Conservation (phyloP, 2,888 invertebrate species). For the Pammene fasciana region DNA sequence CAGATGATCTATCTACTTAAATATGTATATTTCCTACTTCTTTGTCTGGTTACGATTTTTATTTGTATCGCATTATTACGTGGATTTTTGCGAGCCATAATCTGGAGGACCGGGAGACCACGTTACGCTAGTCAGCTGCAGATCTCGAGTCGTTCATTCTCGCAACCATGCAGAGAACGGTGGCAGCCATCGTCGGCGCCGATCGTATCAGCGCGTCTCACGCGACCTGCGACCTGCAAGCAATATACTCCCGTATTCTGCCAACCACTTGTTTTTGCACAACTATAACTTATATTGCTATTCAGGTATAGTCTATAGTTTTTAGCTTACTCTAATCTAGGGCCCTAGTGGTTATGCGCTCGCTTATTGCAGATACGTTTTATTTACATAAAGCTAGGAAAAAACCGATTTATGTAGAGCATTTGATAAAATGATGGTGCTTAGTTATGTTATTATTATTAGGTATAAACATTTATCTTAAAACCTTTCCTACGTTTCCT, state of each 20-base stretch:
- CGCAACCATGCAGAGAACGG: neutral
- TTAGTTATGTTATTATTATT: too few relatives aligned
- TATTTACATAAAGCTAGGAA: too few relatives aligned
- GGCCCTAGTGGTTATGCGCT: conserved; percentile 45
- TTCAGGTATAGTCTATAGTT: conserved; percentile 43
- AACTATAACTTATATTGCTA: conserved; percentile 55
- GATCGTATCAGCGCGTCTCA: conserved; percentile 48
- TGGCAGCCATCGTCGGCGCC: conserved; percentile 29
- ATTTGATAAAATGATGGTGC: too few relatives aligned
- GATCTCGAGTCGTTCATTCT: neutral
- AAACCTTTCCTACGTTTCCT: too few relatives aligned
- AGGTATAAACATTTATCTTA: too few relatives aligned
- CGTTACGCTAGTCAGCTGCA: neutral
- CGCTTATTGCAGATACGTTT: conserved; percentile 33
- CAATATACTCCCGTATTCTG: conserved; percentile 49
- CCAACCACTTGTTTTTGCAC: conserved; percentile 57
- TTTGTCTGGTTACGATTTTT: too few relatives aligned
- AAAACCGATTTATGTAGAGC: too few relatives aligned
- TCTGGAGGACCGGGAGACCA: neutral
- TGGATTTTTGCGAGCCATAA: too few relatives aligned
- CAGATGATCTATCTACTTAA: too few relatives aligned
- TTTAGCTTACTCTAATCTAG: conserved; percentile 30
- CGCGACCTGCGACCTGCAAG: conserved; percentile 44
- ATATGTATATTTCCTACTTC: too few relatives aligned
- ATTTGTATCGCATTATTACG: too few relatives aligned